These are phyloP conservation scores for Nasonia vitripennis DNA, from an alignment of 1,140 invertebrate species.

Conservation along the genomic window DNA sequence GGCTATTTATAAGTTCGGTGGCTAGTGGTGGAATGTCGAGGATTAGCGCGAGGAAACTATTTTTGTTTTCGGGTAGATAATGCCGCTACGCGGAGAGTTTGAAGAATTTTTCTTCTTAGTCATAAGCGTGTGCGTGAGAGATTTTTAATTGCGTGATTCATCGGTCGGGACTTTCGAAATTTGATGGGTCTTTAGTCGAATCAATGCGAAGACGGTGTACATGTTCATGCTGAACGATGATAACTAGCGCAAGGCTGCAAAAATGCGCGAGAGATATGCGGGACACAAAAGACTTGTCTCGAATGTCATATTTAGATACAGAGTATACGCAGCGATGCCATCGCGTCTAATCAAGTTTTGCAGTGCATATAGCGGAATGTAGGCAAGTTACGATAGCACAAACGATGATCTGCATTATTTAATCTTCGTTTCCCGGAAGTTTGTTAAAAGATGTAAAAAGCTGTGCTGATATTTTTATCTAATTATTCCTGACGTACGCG, in stretches of 20 bases:
- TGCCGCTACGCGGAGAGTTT: no score
- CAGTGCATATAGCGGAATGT: not conserved
- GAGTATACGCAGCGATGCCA: not conserved
- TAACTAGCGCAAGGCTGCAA: not conserved
- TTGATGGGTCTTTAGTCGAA: no score
- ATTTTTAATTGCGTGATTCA: no score
- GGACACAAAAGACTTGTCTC: not conserved
- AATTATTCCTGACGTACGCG: not conserved
- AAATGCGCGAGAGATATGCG: no score
- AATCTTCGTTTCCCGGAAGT: conserved; percentile 13
- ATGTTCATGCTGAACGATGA: no score
- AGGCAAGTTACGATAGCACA: not conserved
- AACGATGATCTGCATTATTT: not conserved
- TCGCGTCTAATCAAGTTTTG: conserved; percentile 13
- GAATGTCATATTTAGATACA: not conserved
- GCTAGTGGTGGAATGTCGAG: not conserved
- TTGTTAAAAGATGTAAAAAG: not conserved
- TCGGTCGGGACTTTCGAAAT: no score
- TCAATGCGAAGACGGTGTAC: no score
- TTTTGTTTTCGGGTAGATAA: not conserved
- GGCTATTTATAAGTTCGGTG: no score
- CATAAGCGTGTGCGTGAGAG: no score
- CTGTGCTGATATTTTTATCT: not conserved
- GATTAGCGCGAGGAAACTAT: not conserved
- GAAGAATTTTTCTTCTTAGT: no score